These are phyloP conservation scores for Sinocyclocheilus anophthalmus DNA, from an alignment of 2,113 vertebrate genomes.

Conservation along the genomic window DNA sequence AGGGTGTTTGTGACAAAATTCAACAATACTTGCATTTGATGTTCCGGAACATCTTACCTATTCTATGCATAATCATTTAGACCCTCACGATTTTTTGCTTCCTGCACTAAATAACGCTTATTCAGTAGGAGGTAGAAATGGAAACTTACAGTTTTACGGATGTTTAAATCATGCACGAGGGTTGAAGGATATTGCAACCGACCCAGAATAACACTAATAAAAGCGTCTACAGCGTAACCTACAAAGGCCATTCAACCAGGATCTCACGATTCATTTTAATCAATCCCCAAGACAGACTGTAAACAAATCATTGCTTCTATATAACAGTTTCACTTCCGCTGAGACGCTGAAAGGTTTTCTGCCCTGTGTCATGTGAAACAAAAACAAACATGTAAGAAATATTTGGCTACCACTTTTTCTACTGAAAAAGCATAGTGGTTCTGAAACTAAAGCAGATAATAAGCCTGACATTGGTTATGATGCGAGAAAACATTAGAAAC, in stretches of 20 bases:
- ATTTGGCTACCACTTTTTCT: not conserved
- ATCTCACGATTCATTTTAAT: not conserved
- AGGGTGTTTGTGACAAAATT: too few species aligned
- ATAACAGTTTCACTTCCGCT: not conserved
- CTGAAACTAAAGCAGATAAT: not conserved
- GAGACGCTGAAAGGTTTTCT: not conserved
- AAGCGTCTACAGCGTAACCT: constrained; percentile 87
- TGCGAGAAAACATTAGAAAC: constrained; percentile 8
- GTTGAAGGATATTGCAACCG: constrained; percentile 86
- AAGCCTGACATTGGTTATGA: constrained; percentile 5
- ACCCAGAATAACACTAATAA: constrained; percentile 87
- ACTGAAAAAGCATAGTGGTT: constrained; percentile 7
- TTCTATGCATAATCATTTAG: too few species aligned
- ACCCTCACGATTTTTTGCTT: too few species aligned
- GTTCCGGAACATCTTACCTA: too few species aligned
- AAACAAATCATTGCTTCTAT: constrained; percentile 7
- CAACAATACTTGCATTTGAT: too few species aligned
- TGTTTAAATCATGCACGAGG: constrained; percentile 78
- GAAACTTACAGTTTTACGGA: constrained; percentile 87
- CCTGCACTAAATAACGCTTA: constrained; percentile 81
- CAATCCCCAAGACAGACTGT: not conserved
- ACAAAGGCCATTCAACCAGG: constrained; percentile 28
- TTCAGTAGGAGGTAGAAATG: constrained; percentile 98
- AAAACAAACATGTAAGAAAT: not conserved
- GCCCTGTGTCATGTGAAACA: not conserved